Conservation (phyloP, 2,797 vertebrate species). For the Melanogrammus aeglefinus region DNA sequence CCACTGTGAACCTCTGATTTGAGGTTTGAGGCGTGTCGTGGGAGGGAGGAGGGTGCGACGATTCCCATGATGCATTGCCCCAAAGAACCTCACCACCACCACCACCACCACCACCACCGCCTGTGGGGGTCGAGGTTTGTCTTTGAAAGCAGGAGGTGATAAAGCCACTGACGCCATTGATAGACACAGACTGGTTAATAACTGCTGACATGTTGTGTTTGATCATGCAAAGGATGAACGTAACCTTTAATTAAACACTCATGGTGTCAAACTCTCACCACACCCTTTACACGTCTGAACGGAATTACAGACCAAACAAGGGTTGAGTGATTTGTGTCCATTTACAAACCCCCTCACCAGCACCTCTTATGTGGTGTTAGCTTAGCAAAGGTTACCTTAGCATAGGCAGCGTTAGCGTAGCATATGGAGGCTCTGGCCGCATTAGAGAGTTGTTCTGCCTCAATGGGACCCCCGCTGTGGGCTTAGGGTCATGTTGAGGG, state of each 20-base stretch:
- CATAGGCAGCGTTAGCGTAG: not conserved
- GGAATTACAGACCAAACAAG: not conserved
- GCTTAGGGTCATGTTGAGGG: slow-evolving; percentile 49
- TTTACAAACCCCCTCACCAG: not conserved
- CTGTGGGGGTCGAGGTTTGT: too few species aligned
- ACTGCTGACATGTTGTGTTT: not conserved
- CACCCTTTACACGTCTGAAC: not conserved
- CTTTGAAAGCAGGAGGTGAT: not conserved
- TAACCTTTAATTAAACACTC: too few species aligned
- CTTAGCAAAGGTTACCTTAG: not conserved
- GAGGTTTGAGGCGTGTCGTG: not conserved
- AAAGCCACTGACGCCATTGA: not conserved
- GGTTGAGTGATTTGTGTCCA: not conserved
- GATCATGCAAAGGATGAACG: not conserved
- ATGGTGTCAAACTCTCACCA: not conserved
- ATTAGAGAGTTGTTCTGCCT: not conserved
- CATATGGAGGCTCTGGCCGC: not conserved
- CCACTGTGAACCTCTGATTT: not conserved
- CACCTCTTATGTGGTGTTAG: not conserved
- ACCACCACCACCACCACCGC: not conserved
- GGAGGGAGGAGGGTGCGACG: not conserved
- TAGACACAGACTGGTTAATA: not conserved
- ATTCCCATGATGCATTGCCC: not conserved
- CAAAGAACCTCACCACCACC: too few species aligned
- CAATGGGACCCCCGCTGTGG: slow-evolving; percentile 32